Base-by-base conservation (phyloP, 2,888 invertebrate genomes). In the Drosophila stalkeri region DNA sequence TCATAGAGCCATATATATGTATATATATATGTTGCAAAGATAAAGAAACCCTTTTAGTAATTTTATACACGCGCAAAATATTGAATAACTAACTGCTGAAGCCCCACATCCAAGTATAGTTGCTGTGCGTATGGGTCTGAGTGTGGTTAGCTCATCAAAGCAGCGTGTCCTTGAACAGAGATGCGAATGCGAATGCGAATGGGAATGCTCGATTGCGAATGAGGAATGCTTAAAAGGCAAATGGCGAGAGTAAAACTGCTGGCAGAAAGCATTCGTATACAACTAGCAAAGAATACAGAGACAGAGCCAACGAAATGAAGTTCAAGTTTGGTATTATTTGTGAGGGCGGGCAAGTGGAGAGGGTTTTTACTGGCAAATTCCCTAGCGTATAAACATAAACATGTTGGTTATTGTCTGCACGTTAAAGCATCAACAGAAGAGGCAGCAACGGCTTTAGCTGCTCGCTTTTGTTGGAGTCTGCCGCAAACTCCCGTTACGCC, bases 31-130 rank as follows among this genome's bases (percentile, higher is more conserved):
- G 47, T 7, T 55, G 31, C 37, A 52, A 43, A 64, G 56, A 57
- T 65, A 67, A 55, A 47, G 64, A 73, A 81, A 76, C 77, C 82
- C 81, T 76, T 82, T 81, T 82, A 80, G 80, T 81, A 81, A 81
- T 82, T 72, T 76, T 67, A 77, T 80, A 81, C 82, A 66, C 72
- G 46, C 72, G 69, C 62, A 64, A 82, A 74, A 82, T 81, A 81
- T 81, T 80, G 69, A 77, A 77, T 80, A 74, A 74, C 82, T 76
- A 59, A 57, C 62, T 71, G 67, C 67, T 57, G 55, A 62, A 70
- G 31, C 56, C 46, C 46, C 62, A 64, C 37, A 46, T 33, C 31
- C n/a, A 23, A 39, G 59, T 51, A 41, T 44, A 76, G 43, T 56
- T 39, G 33, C 5, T 63, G 27, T 3, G n/a, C 12, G 12, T 43